Evolutionary conservation across 2,888 invertebrate genomes (phyloP).

Genomic region (Glaucopsyche alexis): DNA sequence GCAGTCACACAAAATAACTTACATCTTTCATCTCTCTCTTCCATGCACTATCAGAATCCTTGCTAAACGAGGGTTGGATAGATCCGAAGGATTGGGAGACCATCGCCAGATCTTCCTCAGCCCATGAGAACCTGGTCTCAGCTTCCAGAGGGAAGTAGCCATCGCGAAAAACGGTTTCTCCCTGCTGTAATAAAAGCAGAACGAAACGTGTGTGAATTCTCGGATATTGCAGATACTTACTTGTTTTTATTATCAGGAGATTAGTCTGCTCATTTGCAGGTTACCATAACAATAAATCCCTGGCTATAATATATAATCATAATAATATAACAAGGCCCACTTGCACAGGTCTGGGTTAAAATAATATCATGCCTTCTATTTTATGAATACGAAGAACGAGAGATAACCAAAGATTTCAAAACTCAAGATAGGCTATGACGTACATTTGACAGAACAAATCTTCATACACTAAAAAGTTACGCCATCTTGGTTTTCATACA

Average conservation of each 20-base stretch:
- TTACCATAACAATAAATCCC: background rate
- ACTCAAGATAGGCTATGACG: too few species aligned
- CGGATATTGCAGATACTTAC: background rate
- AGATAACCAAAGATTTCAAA: too few species aligned
- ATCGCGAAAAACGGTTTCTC: slow-evolving; percentile 59
- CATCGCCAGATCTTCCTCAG: slow-evolving; percentile 68
- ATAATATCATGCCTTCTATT: too few species aligned
- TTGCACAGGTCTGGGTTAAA: background rate
- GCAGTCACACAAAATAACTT: background rate
- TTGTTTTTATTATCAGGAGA: background rate
- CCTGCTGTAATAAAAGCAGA: slow-evolving; percentile 45
- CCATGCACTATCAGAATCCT: slow-evolving; percentile 61
- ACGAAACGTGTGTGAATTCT: background rate
- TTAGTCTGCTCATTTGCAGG: background rate
- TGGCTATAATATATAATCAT: too few species aligned
- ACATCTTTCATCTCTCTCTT: slow-evolving; percentile 55
- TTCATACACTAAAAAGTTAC: too few species aligned
- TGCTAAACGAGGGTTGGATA: slow-evolving; percentile 63
- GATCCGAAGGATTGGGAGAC: slow-evolving; percentile 71
- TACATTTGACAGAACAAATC: too few species aligned
- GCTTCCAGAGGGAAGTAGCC: slow-evolving; percentile 59
- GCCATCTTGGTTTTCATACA: too few species aligned
- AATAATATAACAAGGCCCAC: too few species aligned
- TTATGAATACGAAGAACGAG: too few species aligned
- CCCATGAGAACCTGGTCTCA: slow-evolving; percentile 70